Evolutionary conservation across 2,797 vertebrate species (phyloP), one percentile per base, ranked within the genome.

Genomic region (Menidia menidia): DNA sequence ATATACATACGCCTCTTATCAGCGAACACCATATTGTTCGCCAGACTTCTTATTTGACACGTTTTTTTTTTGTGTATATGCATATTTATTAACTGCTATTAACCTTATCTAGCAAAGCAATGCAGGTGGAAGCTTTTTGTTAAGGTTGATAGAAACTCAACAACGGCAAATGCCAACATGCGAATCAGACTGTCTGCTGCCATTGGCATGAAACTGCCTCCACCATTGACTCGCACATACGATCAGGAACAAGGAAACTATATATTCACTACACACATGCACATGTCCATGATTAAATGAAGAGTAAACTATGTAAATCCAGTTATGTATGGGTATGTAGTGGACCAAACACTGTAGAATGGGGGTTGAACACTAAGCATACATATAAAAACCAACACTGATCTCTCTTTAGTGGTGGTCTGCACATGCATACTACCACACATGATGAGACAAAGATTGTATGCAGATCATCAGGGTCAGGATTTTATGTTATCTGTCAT

Each of bases 11-110:
- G 54, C 61, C 57, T 69, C 82, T 88, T 91, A 90, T 90, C 84
- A 83, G 81, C 71, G 75, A 67, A 85, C 74, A 75, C 81, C 85
- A 91, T 64, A 88, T 85, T 88, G 85, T 86, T 75, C 25, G 35
- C 64, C 51, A 67, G 84, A 88, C 68, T 69, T 82, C 66, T 83
- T 77, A 74, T 75, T 81, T 65, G 60, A 72, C 54, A 72, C 77
- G 74, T 50, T 80, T 84, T 67, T 74, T 62, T 31, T 73, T 66
- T 64, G 25, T 55, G 61, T 18, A 41, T 60, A 57, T 60, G 63
- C 68, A 50, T 41, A 35, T 67, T 63, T 62, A 77, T 80, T 71
- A 78, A 64, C 63, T 62, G 33, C 59, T 44, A 1, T 25, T 54
- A 64, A 71, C 72, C 76, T 86, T 79, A 85, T 86, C 88, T 66